Base-by-base conservation (phyloP, 2,797 vertebrate genomes). In the Galagoides demidoff region DNA sequence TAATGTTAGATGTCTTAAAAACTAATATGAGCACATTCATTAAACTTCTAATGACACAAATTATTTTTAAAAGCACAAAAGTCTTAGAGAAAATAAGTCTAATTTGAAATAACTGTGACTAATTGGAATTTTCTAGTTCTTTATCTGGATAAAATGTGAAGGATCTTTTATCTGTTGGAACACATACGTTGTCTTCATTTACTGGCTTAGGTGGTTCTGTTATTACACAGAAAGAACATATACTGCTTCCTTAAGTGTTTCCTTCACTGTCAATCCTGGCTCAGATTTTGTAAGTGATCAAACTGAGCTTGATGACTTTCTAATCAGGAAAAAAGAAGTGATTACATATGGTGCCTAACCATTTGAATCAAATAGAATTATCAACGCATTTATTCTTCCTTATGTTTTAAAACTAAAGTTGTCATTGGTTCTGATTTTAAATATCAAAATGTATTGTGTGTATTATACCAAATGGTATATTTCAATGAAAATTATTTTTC, bases 141-240 rank as follows among this genome's bases (percentile, higher is more conserved):
- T 92, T 85, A 95, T 81, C 5, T 89, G 37, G 34, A 92, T 89
- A 61, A 96, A 74, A 45, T 88, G 71, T 25, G 45, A 95, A 55
- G 16, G 17, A 94, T 77, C 22, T 95, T 86, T 89, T 96, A 91
- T 94, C n/a, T 95, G 34, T 88, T 95, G 10, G 27, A 92, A 92
- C 63, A 81, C 85, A 82, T n/a, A 89, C 77, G 81, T 86, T 89
- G 2, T 23, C 22, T 29, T 49, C 19, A 66, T 94, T 92, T 95
- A 83, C 57, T 85, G 37, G 5, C 64, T 95, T 70, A 70, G 13
- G 4, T 57, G 9, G 6, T 73, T 92, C 45, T 86, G n/a, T 85
- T 55, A 92, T 81, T 37, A 52, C 79, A 43, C 20, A 92, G 37
- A 88, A 22, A 83, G 49, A 94, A n/a, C 22, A 63, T 76, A 90